Conservation (phyloP, 2,888 invertebrate species). For the Melanophora roralis region DNA sequence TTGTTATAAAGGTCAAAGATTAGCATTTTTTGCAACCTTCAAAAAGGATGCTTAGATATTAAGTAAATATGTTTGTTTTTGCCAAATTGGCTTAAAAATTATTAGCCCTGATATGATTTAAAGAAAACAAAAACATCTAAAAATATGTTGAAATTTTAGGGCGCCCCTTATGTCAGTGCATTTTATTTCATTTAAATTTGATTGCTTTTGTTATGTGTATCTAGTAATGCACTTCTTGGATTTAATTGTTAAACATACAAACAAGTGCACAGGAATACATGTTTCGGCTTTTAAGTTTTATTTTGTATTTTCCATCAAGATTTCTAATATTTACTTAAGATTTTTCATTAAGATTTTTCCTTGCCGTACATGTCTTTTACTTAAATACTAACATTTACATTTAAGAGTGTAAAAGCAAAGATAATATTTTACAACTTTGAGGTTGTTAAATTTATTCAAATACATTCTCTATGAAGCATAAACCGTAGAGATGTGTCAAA, state of each 20-base stretch:
- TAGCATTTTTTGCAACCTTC: too few relatives aligned
- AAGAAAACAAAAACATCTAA: too few relatives aligned
- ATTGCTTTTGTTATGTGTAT: not conserved
- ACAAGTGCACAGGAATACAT: not conserved
- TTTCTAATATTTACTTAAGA: constrained; percentile 46
- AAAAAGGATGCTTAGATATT: too few relatives aligned
- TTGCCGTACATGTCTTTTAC: not conserved
- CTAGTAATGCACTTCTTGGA: not conserved
- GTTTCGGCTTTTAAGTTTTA: not conserved
- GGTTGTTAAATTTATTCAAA: constrained; percentile 12
- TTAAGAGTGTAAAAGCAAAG: constrained; percentile 25
- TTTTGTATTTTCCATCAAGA: constrained; percentile 15
- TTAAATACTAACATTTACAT: not conserved
- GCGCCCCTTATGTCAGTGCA: not conserved
- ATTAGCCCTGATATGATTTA: too few relatives aligned
- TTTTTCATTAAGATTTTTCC: constrained; percentile 39
- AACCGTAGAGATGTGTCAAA: constrained; percentile 21
- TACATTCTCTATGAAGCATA: not conserved
- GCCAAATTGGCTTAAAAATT: too few relatives aligned
- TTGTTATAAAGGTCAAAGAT: too few relatives aligned
- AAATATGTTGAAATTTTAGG: too few relatives aligned
- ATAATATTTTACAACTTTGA: constrained; percentile 52
- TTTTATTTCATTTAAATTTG: not conserved
- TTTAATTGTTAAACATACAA: not conserved
- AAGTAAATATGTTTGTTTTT: too few relatives aligned